Evolutionary conservation across 2,113 vertebrate species (phyloP), one percentile per base, ranked within the genome.

Genomic region (Loxodonta africana): DNA sequence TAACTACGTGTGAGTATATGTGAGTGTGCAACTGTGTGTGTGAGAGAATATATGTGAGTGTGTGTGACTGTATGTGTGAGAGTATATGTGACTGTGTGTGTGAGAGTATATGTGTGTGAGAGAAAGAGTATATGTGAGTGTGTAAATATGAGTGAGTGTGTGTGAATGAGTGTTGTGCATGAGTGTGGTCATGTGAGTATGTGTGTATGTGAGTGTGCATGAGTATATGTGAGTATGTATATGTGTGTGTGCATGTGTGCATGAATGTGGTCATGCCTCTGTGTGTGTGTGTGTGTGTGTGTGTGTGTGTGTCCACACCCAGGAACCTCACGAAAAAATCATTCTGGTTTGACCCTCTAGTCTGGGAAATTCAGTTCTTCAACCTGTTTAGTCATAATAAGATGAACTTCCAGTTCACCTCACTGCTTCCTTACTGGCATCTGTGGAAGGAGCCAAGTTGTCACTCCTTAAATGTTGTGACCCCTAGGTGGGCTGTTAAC

Each of bases 1-100:
- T 1, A 5, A 20, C 28, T 12, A 11, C 25, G 60, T 1, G 17
- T 6, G 10, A 0, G 1, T 20, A 69, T n/a, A 20, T 21, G 30
- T 65, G 30, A 33, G 44, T 26, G 71, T 46, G 41, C 37, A 37
- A 57, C 53, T 15, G 15, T 12, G 1, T 12, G 53, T 62, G 53
- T 62, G 7, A 63, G 7, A 63, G 62, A 63, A 1, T 48, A 48
- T 48, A 48, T 48, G 37, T 37, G 37, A 37, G 37, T 37, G 37
- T 37, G 37, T 37, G 37, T 37, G 37, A 37, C 37, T 37, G n/a
- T 12, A 11, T 30, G 60, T 1, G 17, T 6, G 10, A 5, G 5
- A 0, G 1, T 20, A 69, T n/a, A 20, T 21, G 30, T 65, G 30
- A 37, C 37, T 37, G 37, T 37, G 37, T 15, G 44, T 26, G 71